Evolutionary conservation across 2,888 invertebrate species (phyloP).

Genomic region (Agonopterix heracliana): DNA sequence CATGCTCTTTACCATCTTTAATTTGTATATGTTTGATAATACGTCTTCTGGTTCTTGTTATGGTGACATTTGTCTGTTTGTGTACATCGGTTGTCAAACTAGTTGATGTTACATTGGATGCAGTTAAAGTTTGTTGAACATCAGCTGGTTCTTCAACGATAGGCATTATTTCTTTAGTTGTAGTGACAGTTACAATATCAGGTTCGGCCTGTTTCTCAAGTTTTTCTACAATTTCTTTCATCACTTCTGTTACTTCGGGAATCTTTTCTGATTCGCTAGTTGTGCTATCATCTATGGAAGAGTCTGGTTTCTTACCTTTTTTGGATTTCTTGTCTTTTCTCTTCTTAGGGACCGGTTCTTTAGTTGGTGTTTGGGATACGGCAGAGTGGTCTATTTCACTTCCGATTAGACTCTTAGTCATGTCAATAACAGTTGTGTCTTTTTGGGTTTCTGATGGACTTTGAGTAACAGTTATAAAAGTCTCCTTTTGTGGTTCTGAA

Average conservation of each 20-base stretch:
- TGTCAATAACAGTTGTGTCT: constrained; percentile 13
- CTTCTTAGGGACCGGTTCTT: constrained; percentile 17
- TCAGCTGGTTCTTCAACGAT: constrained; percentile 1
- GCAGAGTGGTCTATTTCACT: constrained; percentile 31
- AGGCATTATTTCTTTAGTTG: constrained; percentile 12
- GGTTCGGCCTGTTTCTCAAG: too few species aligned
- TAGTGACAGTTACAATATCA: not conserved
- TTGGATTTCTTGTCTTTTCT: constrained; percentile 10
- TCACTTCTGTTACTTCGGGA: too few species aligned
- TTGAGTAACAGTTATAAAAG: not conserved
- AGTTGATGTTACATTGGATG: not conserved
- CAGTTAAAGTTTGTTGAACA: constrained; percentile 11
- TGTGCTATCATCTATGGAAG: not conserved
- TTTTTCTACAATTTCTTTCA: too few species aligned
- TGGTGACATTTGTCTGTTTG: constrained; percentile 20
- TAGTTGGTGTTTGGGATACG: constrained; percentile 11
- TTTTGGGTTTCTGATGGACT: not conserved
- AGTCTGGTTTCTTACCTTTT: not conserved
- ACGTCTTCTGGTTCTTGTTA: constrained; percentile 82
- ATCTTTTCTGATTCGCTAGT: not conserved
- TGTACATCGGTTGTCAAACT: constrained; percentile 12
- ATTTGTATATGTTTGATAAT: constrained; percentile 87
- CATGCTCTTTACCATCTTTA: constrained; percentile 88
- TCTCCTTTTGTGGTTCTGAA: not conserved
- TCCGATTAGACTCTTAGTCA: constrained; percentile 24